These are phyloP conservation scores for Diarsia dahlii DNA, from an alignment of 2,888 invertebrate species.

Conservation along the genomic window DNA sequence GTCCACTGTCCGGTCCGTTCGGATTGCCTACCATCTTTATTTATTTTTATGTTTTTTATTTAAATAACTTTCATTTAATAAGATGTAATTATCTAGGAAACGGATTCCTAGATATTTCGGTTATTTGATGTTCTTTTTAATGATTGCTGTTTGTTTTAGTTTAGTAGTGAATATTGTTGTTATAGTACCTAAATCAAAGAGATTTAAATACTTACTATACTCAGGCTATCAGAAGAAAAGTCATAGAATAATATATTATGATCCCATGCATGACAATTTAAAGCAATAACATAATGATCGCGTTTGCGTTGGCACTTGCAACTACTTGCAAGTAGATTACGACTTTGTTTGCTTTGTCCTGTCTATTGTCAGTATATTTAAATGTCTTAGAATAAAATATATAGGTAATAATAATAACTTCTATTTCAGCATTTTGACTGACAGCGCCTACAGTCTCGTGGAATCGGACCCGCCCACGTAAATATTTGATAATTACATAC, in stretches of 20 bases:
- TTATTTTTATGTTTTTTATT: background rate
- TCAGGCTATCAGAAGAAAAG: background rate
- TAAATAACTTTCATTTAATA: background rate
- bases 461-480: background rate
- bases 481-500: background rate
- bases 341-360: background rate
- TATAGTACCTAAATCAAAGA: background rate
- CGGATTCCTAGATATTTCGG: background rate
- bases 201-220: background rate
- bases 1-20: background rate
- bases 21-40: background rate
- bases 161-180: background rate
- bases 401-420: background rate
- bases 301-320: background rate
- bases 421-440: background rate
- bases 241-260: background rate
- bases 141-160: background rate
- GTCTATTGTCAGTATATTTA: background rate
- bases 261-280: background rate
- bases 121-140: background rate
- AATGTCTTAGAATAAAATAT: background rate
- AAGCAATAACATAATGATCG: background rate
- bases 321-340: background rate
- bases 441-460: background rate
- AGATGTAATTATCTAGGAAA: background rate